Evolutionary conservation across 2,113 vertebrate species (phyloP), one percentile per base, ranked within the genome.

Genomic region (Colistium nudipinnis): DNA sequence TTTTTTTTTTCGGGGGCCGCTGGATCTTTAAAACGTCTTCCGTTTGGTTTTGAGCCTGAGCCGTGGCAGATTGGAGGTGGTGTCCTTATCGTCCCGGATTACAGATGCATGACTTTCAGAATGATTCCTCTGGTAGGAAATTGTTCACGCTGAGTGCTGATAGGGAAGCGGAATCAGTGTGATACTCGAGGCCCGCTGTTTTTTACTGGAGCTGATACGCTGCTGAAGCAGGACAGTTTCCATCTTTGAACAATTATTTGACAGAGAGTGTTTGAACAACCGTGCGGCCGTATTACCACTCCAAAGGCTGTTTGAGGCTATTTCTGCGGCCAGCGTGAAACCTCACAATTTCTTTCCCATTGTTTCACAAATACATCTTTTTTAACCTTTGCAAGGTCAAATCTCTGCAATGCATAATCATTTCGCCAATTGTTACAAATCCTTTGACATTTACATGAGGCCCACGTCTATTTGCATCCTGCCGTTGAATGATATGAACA

Each of bases 281-380:
- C 67, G 67, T 49, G 66, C 63, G 70, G 51, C 55, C 55, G 30
- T 70, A 78, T 76, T 65, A 20, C 51, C 79, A 60, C 82, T 87
- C 87, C 85, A 91, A 91, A 88, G 86, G 60, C 59, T 62, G 63
- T 86, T 85, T 81, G 82, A 81, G 81, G 72, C 74, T 72, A 70
- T 84, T 80, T 85, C 49, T 72, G 78, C 66, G 53, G 51, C 75
- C 73, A 54, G 74, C 73, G 30, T 84, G 77, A 75, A 80, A 78
- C 62, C 60, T 70, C 24, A 57, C 72, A 67, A 71, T 48, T 72
- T 72, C 49, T 35, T 64, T 74, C 64, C 24, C 56, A 86, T 80
- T 64, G 31, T 59, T 67, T 73, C 28, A 55, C 56, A 83, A 73
- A 62, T 76, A 39, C 28, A 13, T 28, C 17, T 39, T 43, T 36